Conservation (phyloP, 1,140 invertebrate species). For the Parasteatoda tepidariorum region DNA sequence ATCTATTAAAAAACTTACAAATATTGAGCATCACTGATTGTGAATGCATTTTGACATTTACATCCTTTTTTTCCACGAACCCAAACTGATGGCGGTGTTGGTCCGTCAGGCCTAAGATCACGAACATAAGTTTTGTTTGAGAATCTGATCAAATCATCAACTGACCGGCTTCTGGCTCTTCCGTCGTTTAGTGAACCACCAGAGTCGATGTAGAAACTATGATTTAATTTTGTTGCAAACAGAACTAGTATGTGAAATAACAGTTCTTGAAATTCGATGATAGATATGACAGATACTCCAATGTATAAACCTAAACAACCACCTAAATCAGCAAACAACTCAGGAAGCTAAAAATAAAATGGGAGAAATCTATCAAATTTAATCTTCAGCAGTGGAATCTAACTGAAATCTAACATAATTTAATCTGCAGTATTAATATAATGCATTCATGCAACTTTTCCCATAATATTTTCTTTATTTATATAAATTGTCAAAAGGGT, state of each 20-base stretch:
- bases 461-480: neutral
- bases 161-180: slow-evolving; percentile 19
- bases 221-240: slow-evolving; percentile 13
- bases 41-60: neutral
- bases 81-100: slow-evolving; percentile 23
- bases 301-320: slow-evolving; percentile 58
- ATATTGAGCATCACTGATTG: neutral
- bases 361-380: neutral
- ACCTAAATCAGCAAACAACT: slow-evolving; percentile 59
- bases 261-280: slow-evolving; percentile 56
- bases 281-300: slow-evolving; percentile 54
- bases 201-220: neutral
- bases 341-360: slow-evolving; percentile 46
- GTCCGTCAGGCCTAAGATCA: slow-evolving; percentile 21
- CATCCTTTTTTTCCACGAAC: slow-evolving; percentile 19
- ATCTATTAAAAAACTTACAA: neutral
- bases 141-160: neutral
- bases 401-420: too few relatives aligned
- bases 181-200: neutral
- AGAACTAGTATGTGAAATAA: slow-evolving; percentile 19
- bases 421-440: too few relatives aligned
- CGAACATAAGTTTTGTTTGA: neutral
- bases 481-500: neutral
- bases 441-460: neutral
- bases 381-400: too few relatives aligned